Evolutionary conservation across 1,140 invertebrate species (phyloP).

Genomic region (Polyergus mexicanus): DNA sequence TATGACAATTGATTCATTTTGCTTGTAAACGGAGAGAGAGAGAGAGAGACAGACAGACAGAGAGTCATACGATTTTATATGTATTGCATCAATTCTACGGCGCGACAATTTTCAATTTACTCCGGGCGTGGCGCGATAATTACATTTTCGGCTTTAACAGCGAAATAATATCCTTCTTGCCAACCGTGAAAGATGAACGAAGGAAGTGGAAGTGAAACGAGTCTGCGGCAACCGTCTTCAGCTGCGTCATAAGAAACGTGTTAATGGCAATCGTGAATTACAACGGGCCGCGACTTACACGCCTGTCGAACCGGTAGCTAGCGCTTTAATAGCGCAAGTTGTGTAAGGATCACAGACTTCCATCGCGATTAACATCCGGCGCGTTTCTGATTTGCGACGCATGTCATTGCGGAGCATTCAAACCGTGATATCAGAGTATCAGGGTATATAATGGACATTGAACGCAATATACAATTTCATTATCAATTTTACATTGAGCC

Average conservation of each 20-base stretch:
- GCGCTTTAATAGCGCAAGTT: constrained; percentile 36
- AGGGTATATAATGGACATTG: constrained; percentile 9
- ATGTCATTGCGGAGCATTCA: constrained; percentile 18
- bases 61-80: background rate
- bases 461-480: constrained; percentile 12
- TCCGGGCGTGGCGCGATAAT: background rate
- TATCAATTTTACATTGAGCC: constrained; percentile 1
- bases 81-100: background rate
- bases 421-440: constrained; percentile 33
- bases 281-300: constrained; percentile 55
- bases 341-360: constrained; percentile 30
- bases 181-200: background rate
- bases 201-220: constrained; percentile 23
- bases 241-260: constrained; percentile 51
- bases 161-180: constrained; percentile 8
- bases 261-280: constrained; percentile 66
- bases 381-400: constrained; percentile 24
- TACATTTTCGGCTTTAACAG: constrained; percentile 29
- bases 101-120: constrained; percentile 23
- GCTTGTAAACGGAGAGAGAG: background rate
- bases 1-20: background rate
- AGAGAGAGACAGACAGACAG: no score
- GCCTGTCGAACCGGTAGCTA: constrained; percentile 64
- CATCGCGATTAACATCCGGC: constrained; percentile 53
- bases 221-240: constrained; percentile 16